These are phyloP conservation scores for Drosophila sp. DNA, from an alignment of 1,140 invertebrate genomes.

Conservation along the genomic window DNA sequence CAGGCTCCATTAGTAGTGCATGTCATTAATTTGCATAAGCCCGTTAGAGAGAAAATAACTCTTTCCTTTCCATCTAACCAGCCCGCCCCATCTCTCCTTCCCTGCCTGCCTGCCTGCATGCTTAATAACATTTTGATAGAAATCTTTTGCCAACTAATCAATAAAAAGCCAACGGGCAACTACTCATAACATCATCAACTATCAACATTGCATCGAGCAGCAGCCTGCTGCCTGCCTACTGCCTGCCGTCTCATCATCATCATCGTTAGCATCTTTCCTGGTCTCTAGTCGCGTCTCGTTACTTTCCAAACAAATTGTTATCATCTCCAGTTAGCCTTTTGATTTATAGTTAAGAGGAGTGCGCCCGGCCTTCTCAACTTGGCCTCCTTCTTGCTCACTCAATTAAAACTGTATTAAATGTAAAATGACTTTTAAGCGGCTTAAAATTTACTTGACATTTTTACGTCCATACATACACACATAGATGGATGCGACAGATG, in stretches of 20 bases:
- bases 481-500: too few relatives aligned
- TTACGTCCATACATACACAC: background rate
- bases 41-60: conserved; percentile 49
- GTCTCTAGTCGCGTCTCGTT: conserved; percentile 32
- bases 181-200: conserved; percentile 38
- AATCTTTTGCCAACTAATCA: conserved; percentile 59
- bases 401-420: conserved; percentile 81
- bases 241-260: background rate
- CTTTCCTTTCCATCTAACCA: conserved; percentile 17
- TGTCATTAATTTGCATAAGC: conserved; percentile 75
- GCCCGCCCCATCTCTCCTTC: conserved; percentile 21
- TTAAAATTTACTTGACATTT: conserved; percentile 28
- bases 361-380: background rate
- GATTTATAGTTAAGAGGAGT: conserved; percentile 56
- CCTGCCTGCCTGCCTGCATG: conserved; percentile 5
- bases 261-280: conserved; percentile 33
- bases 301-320: conserved; percentile 52
- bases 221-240: background rate
- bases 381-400: conserved; percentile 40
- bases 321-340: conserved; percentile 70
- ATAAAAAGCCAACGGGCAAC: conserved; percentile 53
- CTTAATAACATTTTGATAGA: conserved; percentile 73
- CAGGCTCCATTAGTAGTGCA: conserved; percentile 73
- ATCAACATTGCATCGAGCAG: background rate
- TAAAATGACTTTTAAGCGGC: conserved; percentile 69